phyloP scores from a whole-genome alignment of 2,113 vertebrate genomes.

The Romanogobio albipinnatus region DNA sequence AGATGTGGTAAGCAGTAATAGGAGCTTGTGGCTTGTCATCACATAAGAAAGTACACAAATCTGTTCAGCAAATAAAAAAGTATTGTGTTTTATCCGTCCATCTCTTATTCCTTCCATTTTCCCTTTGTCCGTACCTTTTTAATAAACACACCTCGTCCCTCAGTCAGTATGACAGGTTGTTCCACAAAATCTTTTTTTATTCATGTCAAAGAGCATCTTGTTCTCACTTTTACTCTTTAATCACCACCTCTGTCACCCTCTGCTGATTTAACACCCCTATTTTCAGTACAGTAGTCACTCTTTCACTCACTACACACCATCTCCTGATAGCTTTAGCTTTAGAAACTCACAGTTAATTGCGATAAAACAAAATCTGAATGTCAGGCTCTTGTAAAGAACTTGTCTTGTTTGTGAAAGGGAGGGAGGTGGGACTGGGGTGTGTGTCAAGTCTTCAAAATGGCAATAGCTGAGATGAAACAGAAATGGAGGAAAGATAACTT shows the following conservation, averaged over 20 bases:
- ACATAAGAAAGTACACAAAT: neutral
- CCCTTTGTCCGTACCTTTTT: neutral
- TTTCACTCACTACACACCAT: neutral
- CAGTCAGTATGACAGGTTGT: constrained; percentile 20
- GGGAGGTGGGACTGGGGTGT: neutral
- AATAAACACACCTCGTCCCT: neutral
- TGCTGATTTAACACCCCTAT: neutral
- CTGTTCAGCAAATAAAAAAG: neutral
- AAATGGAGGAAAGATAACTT: neutral
- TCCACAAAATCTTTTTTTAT: neutral
- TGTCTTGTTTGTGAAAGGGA: neutral
- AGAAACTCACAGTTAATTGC: neutral
- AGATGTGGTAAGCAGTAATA: neutral
- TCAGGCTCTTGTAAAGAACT: neutral
- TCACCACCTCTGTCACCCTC: constrained; percentile 39
- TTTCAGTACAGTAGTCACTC: neutral
- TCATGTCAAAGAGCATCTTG: neutral
- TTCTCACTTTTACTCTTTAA: constrained; percentile 33
- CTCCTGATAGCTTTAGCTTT: neutral
- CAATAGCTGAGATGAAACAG: neutral
- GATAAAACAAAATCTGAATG: neutral
- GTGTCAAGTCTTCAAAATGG: neutral
- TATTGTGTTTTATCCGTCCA: neutral
- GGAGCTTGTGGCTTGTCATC: neutral
- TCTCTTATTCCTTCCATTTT: constrained; percentile 15